Evolutionary conservation across 2,797 vertebrate genomes (phyloP).

Genomic region (Micrastur ruficollis): DNA sequence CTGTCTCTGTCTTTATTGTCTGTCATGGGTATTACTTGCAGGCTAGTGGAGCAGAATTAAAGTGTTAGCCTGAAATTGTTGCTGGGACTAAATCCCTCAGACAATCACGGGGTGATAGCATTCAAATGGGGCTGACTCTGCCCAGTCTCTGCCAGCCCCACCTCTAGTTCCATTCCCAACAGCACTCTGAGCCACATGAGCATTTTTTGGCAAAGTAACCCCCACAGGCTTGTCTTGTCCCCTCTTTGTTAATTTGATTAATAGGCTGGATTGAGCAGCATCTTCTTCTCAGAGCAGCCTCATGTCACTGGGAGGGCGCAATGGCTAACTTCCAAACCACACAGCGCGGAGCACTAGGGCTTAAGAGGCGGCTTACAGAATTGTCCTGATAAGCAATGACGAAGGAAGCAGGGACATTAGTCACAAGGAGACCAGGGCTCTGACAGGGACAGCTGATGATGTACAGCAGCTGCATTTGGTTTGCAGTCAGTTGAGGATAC

Average conservation of each 20-base stretch:
- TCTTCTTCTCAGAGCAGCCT: background rate
- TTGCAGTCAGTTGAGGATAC: conserved; percentile 48
- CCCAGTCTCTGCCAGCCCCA: background rate
- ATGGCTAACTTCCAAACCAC: background rate
- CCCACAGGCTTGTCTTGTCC: background rate
- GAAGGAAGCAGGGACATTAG: conserved; percentile 13
- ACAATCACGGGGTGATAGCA: background rate
- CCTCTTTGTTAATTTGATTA: background rate
- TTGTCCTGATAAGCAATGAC: background rate
- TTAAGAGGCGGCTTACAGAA: background rate
- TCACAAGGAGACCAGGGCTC: conserved; percentile 22
- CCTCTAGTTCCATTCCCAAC: background rate
- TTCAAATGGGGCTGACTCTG: background rate
- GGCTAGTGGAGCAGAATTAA: background rate
- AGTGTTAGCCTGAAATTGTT: background rate
- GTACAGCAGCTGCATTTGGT: conserved; percentile 45
- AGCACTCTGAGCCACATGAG: background rate
- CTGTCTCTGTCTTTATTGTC: background rate
- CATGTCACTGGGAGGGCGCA: background rate
- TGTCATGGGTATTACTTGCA: background rate
- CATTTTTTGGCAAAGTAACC: background rate
- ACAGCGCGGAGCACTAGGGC: background rate
- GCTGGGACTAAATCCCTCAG: background rate
- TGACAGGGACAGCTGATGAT: conserved; percentile 61
- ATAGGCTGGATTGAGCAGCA: background rate